Evolutionary conservation across 2,113 vertebrate genomes (phyloP).

Genomic region (Microtus pennsylvanicus): DNA sequence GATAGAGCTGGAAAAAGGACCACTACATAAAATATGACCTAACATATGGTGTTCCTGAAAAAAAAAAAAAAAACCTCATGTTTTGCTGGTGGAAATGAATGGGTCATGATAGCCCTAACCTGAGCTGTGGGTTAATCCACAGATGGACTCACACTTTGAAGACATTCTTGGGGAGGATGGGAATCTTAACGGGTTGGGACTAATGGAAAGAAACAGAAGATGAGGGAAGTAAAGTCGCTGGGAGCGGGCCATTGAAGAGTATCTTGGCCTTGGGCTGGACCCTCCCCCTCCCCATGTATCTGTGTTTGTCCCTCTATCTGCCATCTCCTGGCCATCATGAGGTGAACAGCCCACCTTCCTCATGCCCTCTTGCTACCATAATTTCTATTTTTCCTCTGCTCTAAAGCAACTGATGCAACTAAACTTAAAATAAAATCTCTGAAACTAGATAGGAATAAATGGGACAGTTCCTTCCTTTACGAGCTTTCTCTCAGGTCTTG

Average conservation of each 20-base stretch:
- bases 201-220: background rate
- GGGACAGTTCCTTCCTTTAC: background rate
- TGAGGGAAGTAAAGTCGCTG: background rate
- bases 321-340: background rate
- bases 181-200: background rate
- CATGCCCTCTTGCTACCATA: background rate
- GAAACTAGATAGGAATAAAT: background rate
- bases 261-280: background rate
- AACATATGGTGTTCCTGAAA: background rate
- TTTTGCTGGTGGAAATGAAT: background rate
- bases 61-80: background rate
- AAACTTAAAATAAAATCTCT: background rate
- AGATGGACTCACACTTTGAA: background rate
- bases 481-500: background rate
- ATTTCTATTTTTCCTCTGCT: background rate
- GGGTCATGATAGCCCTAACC: no score
- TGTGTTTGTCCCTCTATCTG: background rate
- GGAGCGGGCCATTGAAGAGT: background rate
- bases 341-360: background rate
- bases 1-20: background rate
- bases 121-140: background rate
- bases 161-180: background rate
- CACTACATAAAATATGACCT: background rate
- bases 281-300: rapidly evolving
- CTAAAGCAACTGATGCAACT: background rate